Evolutionary conservation across 2,113 vertebrate genomes (phyloP), one percentile per base, ranked within the genome.

Genomic region (Rynchops niger): DNA sequence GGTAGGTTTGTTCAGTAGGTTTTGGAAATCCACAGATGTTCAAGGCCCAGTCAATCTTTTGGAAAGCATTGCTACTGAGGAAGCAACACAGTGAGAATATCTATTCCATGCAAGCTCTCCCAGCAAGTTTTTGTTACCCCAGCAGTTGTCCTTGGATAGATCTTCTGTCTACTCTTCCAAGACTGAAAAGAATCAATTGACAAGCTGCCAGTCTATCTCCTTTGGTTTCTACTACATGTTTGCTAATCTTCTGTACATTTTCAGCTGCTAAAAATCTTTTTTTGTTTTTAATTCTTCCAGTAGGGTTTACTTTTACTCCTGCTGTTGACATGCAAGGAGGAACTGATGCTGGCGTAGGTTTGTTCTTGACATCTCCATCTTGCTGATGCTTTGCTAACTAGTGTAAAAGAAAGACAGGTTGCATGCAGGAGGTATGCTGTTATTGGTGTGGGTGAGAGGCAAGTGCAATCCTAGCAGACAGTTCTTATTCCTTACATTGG

Each of bases 401-500:
- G 16, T 45, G 72, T 65, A 29, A 73, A 82, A 71, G 88, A 86
- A 22, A 8, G 56, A 61, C 62, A 62, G 72, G 72, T 72, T 11
- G 3, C 6, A 5, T 34, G 52, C 62, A 93, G 87, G 58, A 93
- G 87, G 72, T 72, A 36, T 0, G 30, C 47, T 53, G 19, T 69
- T 95, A 72, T 52, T 79, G 49, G 82, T 15, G 38, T 11, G 43
- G 71, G 82, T 65, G 59, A 30, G 30, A 95, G 61, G 70, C 32
- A 19, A 76, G 73, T 30, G 74, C 82, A 91, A 18, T 53, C 34
- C 66, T 90, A 82, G 78, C 73, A 96, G 95, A 62, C 93, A 95
- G 70, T 5, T 95, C 81, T 36, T 94, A 58, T 66, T 82, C 82
- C 34, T 96, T 86, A 73, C 49, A 6, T 66, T 96, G 96, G 96